Percentiles rank a stretch among this genome's conserved stretches.
Evolutionary conservation across 2,888 invertebrate genomes (phyloP).

Genomic region (Nemapogon koenigi): DNA sequence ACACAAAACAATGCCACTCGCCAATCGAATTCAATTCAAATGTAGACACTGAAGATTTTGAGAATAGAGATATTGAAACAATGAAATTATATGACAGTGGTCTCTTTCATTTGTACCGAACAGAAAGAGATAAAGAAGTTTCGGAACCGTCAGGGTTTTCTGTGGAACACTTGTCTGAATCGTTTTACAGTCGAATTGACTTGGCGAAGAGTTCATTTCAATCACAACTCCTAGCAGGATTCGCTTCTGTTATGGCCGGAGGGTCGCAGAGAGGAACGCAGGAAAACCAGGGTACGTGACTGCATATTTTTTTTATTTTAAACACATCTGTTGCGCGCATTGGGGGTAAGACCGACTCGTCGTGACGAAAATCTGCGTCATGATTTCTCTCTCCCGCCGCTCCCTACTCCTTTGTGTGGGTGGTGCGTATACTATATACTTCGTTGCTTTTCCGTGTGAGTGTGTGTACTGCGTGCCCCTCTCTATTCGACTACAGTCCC

Average conservation of each 20-base stretch:
- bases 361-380: too few relatives aligned
- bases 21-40: constrained; percentile 45
- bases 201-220: constrained; percentile 48
- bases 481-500: too few relatives aligned
- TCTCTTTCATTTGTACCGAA: constrained; percentile 46
- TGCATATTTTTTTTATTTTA: not conserved
- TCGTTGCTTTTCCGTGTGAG: too few relatives aligned
- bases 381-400: too few relatives aligned
- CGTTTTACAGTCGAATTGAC: constrained; percentile 48
- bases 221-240: constrained; percentile 48
- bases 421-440: too few relatives aligned
- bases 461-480: too few relatives aligned
- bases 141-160: constrained; percentile 25
- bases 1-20: constrained; percentile 31
- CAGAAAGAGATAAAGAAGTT: constrained; percentile 36
- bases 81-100: constrained; percentile 32
- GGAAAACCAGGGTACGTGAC: constrained; percentile 40
- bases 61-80: constrained; percentile 5
- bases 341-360: too few relatives aligned
- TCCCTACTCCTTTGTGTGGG: too few relatives aligned
- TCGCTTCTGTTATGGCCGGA: constrained; percentile 51
- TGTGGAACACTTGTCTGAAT: not conserved
- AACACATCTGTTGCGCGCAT: not conserved
- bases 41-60: constrained; percentile 18
- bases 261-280: constrained; percentile 41